A percentile compares a stretch with the other conserved stretches of the same genome.
These are phyloP conservation scores for Leuciscus idus DNA, from an alignment of 2,113 vertebrate genomes.

Conservation along the genomic window DNA sequence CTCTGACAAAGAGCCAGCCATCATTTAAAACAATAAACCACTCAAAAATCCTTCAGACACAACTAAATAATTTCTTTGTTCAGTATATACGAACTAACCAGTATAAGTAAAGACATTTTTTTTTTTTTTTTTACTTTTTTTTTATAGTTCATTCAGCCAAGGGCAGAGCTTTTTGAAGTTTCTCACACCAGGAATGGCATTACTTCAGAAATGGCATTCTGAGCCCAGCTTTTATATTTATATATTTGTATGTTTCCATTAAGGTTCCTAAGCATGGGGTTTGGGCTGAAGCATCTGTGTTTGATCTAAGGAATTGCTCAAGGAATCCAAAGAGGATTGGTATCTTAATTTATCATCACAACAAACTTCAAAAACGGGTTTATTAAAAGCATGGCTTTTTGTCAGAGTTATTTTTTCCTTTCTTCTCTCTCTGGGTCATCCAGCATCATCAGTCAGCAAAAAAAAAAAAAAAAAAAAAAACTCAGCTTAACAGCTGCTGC, in stretches of 20 bases:
- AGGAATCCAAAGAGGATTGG: constrained; percentile 45
- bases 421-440: constrained; percentile 10
- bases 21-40: constrained; percentile 11
- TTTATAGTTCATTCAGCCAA: constrained; percentile 55
- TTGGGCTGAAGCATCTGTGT: constrained; percentile 56
- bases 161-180: constrained; percentile 64
- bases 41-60: background rate
- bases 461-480: background rate
- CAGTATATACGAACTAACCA: constrained; percentile 1
- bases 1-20: background rate
- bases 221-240: constrained; percentile 19
- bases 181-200: constrained; percentile 59
- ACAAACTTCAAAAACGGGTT: constrained; percentile 61
- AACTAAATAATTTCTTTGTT: background rate
- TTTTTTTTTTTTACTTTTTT: background rate
- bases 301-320: constrained; percentile 55
- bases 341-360: constrained; percentile 55
- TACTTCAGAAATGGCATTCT: constrained; percentile 46
- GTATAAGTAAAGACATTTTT: constrained; percentile 56
- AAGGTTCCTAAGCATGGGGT: constrained; percentile 60
- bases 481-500: background rate
- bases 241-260: constrained; percentile 54
- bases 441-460: background rate
- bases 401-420: background rate
- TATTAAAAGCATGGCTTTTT: constrained; percentile 28